Conservation (phyloP, 2,113 vertebrate genomes). For the Clinocottus analis region DNA sequence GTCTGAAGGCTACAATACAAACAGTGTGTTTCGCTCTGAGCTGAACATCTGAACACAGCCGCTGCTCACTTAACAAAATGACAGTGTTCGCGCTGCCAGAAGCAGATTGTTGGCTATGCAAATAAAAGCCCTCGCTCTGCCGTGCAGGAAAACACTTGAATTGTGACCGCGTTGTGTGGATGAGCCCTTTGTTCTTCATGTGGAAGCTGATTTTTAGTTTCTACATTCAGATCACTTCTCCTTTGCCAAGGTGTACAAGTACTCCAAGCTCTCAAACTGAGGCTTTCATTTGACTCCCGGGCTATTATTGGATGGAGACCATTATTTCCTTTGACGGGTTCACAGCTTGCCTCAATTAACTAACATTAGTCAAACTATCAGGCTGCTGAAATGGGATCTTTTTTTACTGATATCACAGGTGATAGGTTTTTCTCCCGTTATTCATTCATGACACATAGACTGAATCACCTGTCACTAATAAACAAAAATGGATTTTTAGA, state of each 20-base stretch:
- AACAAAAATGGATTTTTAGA: neutral
- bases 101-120: neutral
- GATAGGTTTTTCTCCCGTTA: neutral
- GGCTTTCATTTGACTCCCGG: slow-evolving; percentile 16
- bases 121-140: neutral
- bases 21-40: neutral
- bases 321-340: slow-evolving; percentile 57
- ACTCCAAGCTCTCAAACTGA: neutral
- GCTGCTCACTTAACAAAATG: neutral
- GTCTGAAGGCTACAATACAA: neutral
- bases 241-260: neutral
- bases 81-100: neutral
- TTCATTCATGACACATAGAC: neutral
- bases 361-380: slow-evolving; percentile 37
- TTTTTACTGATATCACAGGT: slow-evolving; percentile 3
- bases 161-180: neutral
- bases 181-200: neutral
- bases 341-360: slow-evolving; percentile 41
- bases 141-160: neutral
- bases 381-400: slow-evolving; percentile 20
- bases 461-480: neutral
- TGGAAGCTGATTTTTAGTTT: neutral
- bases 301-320: slow-evolving; percentile 42
- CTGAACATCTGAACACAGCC: neutral
- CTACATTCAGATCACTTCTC: neutral